Base-by-base conservation (phyloP, 2,888 invertebrate genomes). In the Drosophila melanosoma region DNA sequence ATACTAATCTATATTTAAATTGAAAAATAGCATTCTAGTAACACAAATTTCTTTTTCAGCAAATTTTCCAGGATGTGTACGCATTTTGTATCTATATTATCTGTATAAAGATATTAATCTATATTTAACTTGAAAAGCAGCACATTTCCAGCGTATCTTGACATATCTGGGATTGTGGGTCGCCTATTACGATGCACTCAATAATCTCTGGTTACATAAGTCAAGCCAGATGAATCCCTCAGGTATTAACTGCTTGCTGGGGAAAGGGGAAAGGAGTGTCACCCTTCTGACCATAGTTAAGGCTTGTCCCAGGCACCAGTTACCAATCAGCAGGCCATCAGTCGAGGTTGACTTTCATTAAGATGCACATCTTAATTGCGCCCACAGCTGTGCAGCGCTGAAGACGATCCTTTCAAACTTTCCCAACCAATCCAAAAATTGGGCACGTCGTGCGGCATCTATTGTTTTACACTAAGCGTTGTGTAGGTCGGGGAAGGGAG, bases 331-430 rank as follows among this genome's bases (percentile, higher is more conserved):
- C 60, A 45, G 57, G 54, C 40, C 70, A 69, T 26, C 69, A n/a
- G 61, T 29, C 49, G 66, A 56, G 49, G 72, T 65, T 76, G 73
- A 69, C 80, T 75, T 69, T 74, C 77, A 74, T 77, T 66, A 69
- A 76, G 81, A 81, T 81, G 82, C 68, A 58, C 82, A 81, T 79
- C 81, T 82, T 82, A 82, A 82, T 82, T 82, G 81, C 82, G 69
- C 82, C 76, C 79, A 79, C 81, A 82, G 79, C 72, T 81, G 81
- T 57, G 49, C 57, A 17, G 15, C 40, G 42, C 15, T 51, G 33
- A 56, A 58, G 66, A 69, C 73, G 79, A 76, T 80, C 81, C 76
- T 81, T 71, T 63, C 57, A 38, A 33, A 60, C 65, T 76, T 76
- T 76, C 69, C 68, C 42, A 40, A 51, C 32, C 49, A 23, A 40